Evolutionary conservation across 1,140 invertebrate genomes (phyloP).

Genomic region (Aphidius gifuensis): DNA sequence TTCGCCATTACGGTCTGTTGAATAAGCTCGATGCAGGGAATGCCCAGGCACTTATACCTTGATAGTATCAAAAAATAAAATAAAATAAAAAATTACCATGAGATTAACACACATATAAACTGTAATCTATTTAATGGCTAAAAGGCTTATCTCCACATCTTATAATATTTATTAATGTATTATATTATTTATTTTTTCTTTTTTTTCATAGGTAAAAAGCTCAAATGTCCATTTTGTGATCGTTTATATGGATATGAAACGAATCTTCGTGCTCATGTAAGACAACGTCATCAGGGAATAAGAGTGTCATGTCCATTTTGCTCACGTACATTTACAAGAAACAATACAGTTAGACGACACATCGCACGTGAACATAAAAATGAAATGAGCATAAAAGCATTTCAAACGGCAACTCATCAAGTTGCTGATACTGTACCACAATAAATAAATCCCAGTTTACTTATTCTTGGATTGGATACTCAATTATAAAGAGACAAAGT

Average conservation of each 20-base stretch:
- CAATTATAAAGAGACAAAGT: constrained; percentile 1
- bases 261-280: constrained; percentile 83
- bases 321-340: constrained; percentile 84
- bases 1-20: too few species aligned
- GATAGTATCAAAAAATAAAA: too few species aligned
- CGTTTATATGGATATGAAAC: constrained; percentile 90
- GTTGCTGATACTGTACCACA: constrained; percentile 46
- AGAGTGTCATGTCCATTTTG: constrained; percentile 84
- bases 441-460: constrained; percentile 30
- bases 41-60: too few species aligned
- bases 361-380: constrained; percentile 83
- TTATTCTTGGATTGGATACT: constrained; percentile 3
- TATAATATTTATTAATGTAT: too few species aligned
- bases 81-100: too few species aligned
- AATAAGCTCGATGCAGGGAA: too few species aligned
- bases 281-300: constrained; percentile 86
- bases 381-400: constrained; percentile 67
- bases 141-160: too few species aligned
- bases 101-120: too few species aligned
- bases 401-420: constrained; percentile 59
- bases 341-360: constrained; percentile 84
- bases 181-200: too few species aligned
- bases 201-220: constrained; percentile 70
- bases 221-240: constrained; percentile 89
- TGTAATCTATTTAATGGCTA: too few species aligned